Conservation (phyloP, 2,888 invertebrate species). For the Camptogramma bilineatum region DNA sequence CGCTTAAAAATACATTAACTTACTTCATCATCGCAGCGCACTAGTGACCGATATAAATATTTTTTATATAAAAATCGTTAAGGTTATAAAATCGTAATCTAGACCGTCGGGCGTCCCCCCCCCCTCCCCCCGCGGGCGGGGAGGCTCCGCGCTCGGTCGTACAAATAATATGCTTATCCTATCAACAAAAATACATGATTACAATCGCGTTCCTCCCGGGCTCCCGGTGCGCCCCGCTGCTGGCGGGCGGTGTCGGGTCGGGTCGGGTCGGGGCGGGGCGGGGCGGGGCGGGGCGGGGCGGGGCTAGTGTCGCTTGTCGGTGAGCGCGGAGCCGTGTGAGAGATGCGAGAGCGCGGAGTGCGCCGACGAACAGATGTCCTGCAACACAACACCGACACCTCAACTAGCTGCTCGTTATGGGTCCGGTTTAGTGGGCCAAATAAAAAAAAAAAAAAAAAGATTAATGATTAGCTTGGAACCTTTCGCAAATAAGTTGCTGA, state of each 20-base stretch:
- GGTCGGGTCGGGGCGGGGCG: not conserved
- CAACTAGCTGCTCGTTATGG: no score
- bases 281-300: not conserved
- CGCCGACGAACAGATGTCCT: constrained; percentile 77
- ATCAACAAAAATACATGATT: constrained; percentile 38
- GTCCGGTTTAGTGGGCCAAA: no score
- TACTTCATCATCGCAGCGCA: constrained; percentile 15
- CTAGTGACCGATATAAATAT: constrained; percentile 26
- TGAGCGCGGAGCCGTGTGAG: constrained; percentile 69
- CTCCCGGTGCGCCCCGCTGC: no score
- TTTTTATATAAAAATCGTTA: constrained; percentile 29
- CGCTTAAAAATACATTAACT: constrained; percentile 20
- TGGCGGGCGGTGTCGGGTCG: constrained; percentile 15
- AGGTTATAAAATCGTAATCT: constrained; percentile 32
- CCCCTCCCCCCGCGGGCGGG: not conserved
- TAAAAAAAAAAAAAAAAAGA: no score
- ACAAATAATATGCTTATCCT: constrained; percentile 31
- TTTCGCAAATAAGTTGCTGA: no score
- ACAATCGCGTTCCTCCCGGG: constrained; percentile 15
- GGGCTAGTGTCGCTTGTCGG: constrained; percentile 59
- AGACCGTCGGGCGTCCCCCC: not conserved
- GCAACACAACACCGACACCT: constrained; percentile 32
- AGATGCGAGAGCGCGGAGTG: constrained; percentile 86
- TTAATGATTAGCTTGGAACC: no score
- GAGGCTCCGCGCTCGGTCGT: constrained; percentile 1